A percentile compares a stretch with the other conserved stretches of the same genome.
Conservation (phyloP, 2,797 vertebrate species). For the Microchirus variegatus region DNA sequence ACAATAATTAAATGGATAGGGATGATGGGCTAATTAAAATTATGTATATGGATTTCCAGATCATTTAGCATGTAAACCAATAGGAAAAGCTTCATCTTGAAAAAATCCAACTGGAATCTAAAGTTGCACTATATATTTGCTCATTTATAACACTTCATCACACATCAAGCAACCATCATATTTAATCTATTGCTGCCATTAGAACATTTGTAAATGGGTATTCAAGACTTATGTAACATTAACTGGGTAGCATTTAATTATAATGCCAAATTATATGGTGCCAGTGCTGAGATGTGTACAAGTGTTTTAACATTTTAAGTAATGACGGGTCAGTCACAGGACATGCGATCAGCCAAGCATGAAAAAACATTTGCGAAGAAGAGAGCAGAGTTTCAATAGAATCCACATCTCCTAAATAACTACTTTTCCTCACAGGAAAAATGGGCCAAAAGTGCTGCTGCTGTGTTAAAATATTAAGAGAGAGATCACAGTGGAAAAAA, state of each 20-base stretch:
- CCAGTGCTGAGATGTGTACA: no score
- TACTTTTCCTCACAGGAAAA: slow-evolving; percentile 11
- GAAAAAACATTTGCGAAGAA: slow-evolving; percentile 14
- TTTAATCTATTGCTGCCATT: no score
- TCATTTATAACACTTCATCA: neutral
- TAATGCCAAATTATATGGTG: slow-evolving; percentile 10
- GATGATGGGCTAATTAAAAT: no score
- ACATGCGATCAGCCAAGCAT: slow-evolving; percentile 1
- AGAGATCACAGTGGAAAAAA: slow-evolving; percentile 1
- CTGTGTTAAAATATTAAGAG: slow-evolving; percentile 5
- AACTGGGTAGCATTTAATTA: slow-evolving; percentile 47
- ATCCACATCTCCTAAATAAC: slow-evolving; percentile 22
- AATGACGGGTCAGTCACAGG: slow-evolving; percentile 21
- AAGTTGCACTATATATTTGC: neutral
- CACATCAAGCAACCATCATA: no score
- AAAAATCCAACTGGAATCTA: no score
- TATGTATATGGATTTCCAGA: no score
- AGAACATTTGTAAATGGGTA: slow-evolving; percentile 1
- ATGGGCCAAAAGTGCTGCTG: slow-evolving; percentile 11
- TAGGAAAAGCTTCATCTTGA: no score
- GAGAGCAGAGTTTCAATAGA: neutral
- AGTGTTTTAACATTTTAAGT: slow-evolving; percentile 12
- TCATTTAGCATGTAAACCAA: no score
- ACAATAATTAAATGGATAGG: neutral
- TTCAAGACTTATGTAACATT: slow-evolving; percentile 18